These are phyloP conservation scores for Acropora tenuis DNA, from an alignment of 64 coral and sea anemone species.

Conservation along the genomic window DNA sequence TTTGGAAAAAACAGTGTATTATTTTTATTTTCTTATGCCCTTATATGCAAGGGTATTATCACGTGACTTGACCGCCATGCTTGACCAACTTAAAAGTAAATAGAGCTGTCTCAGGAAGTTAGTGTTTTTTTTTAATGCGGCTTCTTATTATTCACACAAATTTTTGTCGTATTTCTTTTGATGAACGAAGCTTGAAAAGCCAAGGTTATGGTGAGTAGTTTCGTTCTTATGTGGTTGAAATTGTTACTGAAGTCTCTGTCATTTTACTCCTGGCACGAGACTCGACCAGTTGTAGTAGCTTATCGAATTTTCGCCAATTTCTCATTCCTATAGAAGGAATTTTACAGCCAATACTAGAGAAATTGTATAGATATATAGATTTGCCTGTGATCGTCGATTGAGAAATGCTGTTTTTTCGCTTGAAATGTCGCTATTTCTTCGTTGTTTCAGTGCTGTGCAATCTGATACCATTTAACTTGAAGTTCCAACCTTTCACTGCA, in stretches of 20 bases:
- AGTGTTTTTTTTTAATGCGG: not conserved
- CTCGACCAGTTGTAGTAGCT: too few relatives aligned
- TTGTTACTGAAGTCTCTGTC: too few relatives aligned
- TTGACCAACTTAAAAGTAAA: constrained; percentile 15
- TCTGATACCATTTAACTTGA: constrained; percentile 17
- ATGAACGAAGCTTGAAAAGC: not conserved
- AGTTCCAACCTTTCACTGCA: not conserved
- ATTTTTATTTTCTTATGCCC: constrained; percentile 11
- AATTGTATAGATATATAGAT: not conserved
- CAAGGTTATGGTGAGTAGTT: constrained; percentile 20
- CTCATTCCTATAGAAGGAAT: too few relatives aligned
- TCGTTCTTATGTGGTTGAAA: not conserved
- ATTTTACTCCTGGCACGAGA: too few relatives aligned
- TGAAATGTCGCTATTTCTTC: not conserved
- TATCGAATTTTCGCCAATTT: too few relatives aligned
- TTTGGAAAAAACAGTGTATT: not conserved
- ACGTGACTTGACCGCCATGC: constrained; percentile 47
- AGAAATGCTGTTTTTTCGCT: not conserved
- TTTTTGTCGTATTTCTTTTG: not conserved
- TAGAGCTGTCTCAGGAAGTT: not conserved
- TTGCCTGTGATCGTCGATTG: too few relatives aligned
- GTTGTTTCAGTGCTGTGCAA: not conserved
- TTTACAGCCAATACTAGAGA: not conserved
- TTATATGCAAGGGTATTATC: constrained; percentile 8
- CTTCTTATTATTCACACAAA: not conserved